Conservation (phyloP, 2,113 vertebrate genomes). For the Dryoscopus gambensis region DNA sequence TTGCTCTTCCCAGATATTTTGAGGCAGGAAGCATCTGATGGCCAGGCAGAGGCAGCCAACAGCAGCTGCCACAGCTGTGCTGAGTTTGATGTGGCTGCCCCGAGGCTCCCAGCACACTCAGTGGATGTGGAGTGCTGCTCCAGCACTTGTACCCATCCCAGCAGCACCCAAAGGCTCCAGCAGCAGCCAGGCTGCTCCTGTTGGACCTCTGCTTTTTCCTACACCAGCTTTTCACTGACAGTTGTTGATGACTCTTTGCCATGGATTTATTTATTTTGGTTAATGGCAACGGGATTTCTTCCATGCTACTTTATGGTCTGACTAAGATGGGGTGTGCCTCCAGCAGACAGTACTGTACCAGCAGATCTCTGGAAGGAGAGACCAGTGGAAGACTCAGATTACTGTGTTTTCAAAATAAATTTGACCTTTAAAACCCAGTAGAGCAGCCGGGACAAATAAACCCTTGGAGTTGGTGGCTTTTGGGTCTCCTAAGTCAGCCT, state of each 20-base stretch:
- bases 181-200: background rate
- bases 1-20: background rate
- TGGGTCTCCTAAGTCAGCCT: background rate
- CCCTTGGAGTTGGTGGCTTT: background rate
- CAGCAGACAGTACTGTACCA: background rate
- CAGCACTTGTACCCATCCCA: background rate
- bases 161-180: background rate
- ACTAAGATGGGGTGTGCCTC: background rate
- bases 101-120: background rate
- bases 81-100: background rate
- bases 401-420: conserved; percentile 6
- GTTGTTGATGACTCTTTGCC: background rate
- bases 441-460: background rate
- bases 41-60: background rate
- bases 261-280: background rate
- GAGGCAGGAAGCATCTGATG: background rate
- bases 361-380: background rate
- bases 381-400: background rate
- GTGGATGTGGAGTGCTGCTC: background rate
- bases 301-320: background rate
- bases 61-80: background rate
- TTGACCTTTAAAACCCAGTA: conserved; percentile 20
- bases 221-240: background rate
- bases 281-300: background rate
- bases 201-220: background rate